Evolutionary conservation across 2,113 vertebrate genomes (phyloP).

Genomic region (Dipodomys merriami): DNA sequence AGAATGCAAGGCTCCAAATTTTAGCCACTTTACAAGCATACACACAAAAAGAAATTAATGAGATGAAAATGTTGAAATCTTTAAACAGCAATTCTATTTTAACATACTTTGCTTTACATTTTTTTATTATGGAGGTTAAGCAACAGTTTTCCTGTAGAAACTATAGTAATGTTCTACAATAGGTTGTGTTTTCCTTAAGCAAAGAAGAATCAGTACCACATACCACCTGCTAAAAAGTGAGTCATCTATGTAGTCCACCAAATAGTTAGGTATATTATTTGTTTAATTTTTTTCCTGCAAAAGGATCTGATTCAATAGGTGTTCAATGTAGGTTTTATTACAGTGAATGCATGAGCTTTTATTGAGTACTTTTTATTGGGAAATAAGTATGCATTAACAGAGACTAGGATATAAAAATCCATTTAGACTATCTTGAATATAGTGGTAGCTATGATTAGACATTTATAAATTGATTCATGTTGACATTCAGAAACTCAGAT

Average conservation of each 20-base stretch:
- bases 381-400: constrained; percentile 50
- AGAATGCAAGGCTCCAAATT: too few relatives aligned
- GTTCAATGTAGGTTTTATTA: constrained; percentile 35
- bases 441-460: constrained; percentile 53
- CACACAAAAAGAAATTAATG: too few relatives aligned
- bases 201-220: not conserved
- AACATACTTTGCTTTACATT: constrained; percentile 28
- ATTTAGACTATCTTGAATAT: constrained; percentile 62
- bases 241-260: not conserved
- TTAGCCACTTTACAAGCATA: too few relatives aligned
- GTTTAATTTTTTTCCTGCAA: not conserved
- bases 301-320: constrained; percentile 43
- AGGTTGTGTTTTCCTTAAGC: constrained; percentile 41
- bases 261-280: too few relatives aligned
- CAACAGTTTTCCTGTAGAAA: not conserved
- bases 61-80: constrained; percentile 22
- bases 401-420: constrained; percentile 1
- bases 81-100: not conserved
- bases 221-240: not conserved
- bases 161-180: not conserved
- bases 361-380: constrained; percentile 55
- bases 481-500: not conserved
- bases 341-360: constrained; percentile 2
- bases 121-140: constrained; percentile 27
- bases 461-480: constrained; percentile 61